Base-by-base conservation (phyloP, 2,888 invertebrate species). In the Drosophila hamatofila region DNA sequence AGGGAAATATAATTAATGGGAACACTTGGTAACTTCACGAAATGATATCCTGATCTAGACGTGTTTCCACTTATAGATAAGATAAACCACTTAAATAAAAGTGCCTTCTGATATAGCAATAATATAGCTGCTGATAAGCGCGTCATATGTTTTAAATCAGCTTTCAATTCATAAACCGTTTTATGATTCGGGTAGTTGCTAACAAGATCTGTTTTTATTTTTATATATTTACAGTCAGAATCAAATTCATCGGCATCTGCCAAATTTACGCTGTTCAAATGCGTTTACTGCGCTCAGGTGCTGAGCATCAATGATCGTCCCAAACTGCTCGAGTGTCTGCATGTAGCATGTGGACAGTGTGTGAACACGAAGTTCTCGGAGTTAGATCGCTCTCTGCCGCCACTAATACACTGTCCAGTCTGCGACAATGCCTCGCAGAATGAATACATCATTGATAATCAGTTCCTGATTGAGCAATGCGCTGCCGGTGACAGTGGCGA, bases 261-360 rank as follows among this genome's bases (percentile, higher is more conserved):
- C 23, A 91, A 92, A 69, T 89, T 91, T 54, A 88, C 92, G 18
- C 84, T 92, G 14, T 90, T 91, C 54, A 94, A 94, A 91, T 95
- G 95, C 90, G 94, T 94, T 72, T 93, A 94, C 90, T 95, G 95
- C 90, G 91, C 90, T 35, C 94, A 94, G 85, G 85, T 93, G 48
- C 92, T 96, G 56, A 93, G 93, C 44, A 92, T 93, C 41, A 93
- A 92, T 44, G 95, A 95, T 89, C 94, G 94, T 52, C 97, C 97
- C 39, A 97, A 97, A 93, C 94, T 98, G 70, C 94, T 98, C 90
- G 97, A 97, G 93, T 98, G 98, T 92, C 94, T 98, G 80, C 98
- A 98, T 93, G 96, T 97, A 59, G 95, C 96, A 69, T 98, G 98
- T 92, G 94, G 95, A 64, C 94, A 95, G 73, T 97, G 97, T 93